Base-by-base conservation (phyloP, 2,113 vertebrate species). In the Tetrao urogallus region DNA sequence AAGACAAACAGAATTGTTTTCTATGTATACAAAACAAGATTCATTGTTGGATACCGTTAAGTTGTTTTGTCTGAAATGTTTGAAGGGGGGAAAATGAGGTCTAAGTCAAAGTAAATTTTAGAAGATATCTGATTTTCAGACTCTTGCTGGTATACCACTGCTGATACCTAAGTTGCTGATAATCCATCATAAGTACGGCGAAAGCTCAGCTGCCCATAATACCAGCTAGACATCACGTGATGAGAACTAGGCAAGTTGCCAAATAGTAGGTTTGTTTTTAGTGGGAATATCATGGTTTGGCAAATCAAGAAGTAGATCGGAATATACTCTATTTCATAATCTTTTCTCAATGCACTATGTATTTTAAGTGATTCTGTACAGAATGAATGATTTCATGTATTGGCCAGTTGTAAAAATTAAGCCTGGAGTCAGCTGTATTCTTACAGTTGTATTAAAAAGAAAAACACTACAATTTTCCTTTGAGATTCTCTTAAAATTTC, bases 11-110 rank as follows among this genome's bases (percentile, higher is more conserved):
- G 73, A 64, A 8, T 52, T 89, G 91, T 48, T 95, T 92, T 66
- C 34, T 28, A 2, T 64, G 47, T 91, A 20, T 80, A 80, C 58
- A 85, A 95, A 95, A n/a, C 64, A 82, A 88, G 67, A 74, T 67
- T 76, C 24, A 50, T 73, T 65, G 50, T 56, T 73, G 42, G 50
- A 48, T 92, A 89, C 48, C 66, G 82, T 30, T 42, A 56, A 76
- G 28, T 45, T 50, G 42, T 88, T 92, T 71, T 86, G 16, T 85
- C 72, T 77, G 78, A 86, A 95, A 80, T 77, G 73, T 54, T 20
- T 48, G 30, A 89, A 80, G 65, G 63, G 40, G 85, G 22, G 19
- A 87, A 94, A 92, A 87, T 76, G 27, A 94, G 40, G 11, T 84
- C 36, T 89, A 74, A 76, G 52, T 32, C 19, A 73, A 75, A 79